A percentile compares a stretch with the other conserved stretches of the same genome.
These are phyloP conservation scores for Hafferia zeledoni DNA, from an alignment of 2,797 vertebrate genomes.

Conservation along the genomic window DNA sequence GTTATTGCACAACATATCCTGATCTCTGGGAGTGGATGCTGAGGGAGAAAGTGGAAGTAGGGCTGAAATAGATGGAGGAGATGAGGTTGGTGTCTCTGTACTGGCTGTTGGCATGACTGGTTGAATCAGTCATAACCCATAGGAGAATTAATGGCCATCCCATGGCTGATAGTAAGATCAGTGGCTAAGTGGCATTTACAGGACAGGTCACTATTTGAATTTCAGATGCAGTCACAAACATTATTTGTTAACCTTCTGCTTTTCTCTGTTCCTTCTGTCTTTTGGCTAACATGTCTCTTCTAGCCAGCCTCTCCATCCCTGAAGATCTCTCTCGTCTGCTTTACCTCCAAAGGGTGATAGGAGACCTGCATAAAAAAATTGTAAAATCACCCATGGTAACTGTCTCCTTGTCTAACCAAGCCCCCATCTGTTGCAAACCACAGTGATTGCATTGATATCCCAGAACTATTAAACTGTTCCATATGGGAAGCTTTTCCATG, in stretches of 20 bases:
- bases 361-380: not conserved
- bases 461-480: not conserved
- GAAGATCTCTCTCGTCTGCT: not conserved
- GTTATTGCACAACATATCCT: not conserved
- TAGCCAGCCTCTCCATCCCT: not conserved
- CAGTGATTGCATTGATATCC: not conserved
- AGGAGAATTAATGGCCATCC: not conserved
- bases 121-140: not conserved
- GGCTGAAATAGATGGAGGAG: not conserved
- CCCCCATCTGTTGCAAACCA: not conserved
- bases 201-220: not conserved
- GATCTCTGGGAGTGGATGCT: not conserved
- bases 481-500: not conserved
- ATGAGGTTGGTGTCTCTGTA: not conserved
- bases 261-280: not conserved
- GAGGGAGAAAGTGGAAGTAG: not conserved
- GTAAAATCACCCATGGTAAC: not conserved
- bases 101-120: not conserved
- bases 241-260: not conserved
- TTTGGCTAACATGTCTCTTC: not conserved
- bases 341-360: not conserved
- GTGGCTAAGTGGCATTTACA: not conserved
- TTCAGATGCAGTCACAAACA: not conserved
- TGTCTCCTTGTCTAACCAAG: slow-evolving; percentile 2
- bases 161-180: not conserved